Conservation (phyloP, 2,797 vertebrate genomes). For the Poeciliopsis paucimaculata region DNA sequence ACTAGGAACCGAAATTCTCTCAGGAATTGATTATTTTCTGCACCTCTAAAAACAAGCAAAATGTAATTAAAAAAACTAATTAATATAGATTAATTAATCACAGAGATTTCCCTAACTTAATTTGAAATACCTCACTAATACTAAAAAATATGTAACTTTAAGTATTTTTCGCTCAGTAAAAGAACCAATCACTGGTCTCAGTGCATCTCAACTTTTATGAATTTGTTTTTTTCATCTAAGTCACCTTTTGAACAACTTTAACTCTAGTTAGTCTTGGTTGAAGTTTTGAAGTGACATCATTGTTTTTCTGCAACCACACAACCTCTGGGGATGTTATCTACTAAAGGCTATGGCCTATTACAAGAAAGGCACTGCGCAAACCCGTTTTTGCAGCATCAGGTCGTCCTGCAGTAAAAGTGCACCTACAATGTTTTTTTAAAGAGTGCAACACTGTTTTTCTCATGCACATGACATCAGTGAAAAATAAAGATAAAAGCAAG, state of each 20-base stretch:
- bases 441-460: slow-evolving; percentile 45
- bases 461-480: slow-evolving; percentile 74
- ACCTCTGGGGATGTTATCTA: slow-evolving; percentile 26
- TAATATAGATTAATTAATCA: not conserved
- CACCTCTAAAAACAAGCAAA: not conserved
- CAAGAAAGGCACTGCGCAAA: slow-evolving; percentile 27
- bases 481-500: slow-evolving; percentile 67
- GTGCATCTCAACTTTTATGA: not conserved
- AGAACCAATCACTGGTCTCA: not conserved
- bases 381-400: slow-evolving; percentile 23
- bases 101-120: not conserved
- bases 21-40: no score
- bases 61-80: not conserved
- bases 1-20: no score
- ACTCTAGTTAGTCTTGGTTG: slow-evolving; percentile 14
- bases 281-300: slow-evolving; percentile 17
- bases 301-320: slow-evolving; percentile 20
- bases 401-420: slow-evolving; percentile 46
- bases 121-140: not conserved
- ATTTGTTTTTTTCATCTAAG: not conserved
- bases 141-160: not conserved
- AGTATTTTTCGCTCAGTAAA: not conserved
- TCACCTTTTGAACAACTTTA: slow-evolving; percentile 28
- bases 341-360: slow-evolving; percentile 29
- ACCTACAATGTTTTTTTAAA: slow-evolving; percentile 55